Percentiles rank a stretch among this genome's conserved stretches.
Evolutionary conservation across 2,888 invertebrate species (phyloP).

Genomic region (Hyposoter dolosus): DNA sequence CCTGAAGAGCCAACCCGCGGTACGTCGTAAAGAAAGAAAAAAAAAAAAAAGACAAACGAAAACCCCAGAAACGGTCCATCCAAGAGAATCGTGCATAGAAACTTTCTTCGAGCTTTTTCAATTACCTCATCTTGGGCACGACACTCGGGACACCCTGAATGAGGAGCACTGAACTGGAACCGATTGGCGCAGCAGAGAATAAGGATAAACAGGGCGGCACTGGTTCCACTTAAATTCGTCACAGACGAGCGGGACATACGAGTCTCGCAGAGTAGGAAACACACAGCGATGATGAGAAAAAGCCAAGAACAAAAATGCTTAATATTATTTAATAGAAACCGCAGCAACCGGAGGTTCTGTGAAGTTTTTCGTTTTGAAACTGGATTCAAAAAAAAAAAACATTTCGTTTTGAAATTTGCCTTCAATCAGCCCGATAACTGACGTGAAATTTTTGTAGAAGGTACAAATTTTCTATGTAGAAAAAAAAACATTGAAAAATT

Average conservation of each 20-base stretch:
- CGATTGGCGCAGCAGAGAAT: background rate
- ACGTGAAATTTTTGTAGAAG: too few species aligned
- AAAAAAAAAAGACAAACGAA: too few species aligned
- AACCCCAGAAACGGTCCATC: too few species aligned
- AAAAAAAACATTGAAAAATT: background rate
- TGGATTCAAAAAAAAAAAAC: too few species aligned
- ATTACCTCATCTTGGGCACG: background rate
- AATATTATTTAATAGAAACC: background rate
- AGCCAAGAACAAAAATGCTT: background rate
- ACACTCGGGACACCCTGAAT: background rate
- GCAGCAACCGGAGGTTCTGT: too few species aligned
- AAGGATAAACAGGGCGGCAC: background rate
- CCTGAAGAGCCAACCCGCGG: background rate
- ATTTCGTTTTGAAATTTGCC: too few species aligned
- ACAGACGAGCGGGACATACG: background rate
- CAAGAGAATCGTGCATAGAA: too few species aligned
- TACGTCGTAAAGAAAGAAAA: background rate
- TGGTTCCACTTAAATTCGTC: constrained; percentile 1
- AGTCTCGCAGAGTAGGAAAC: background rate
- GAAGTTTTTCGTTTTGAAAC: too few species aligned
- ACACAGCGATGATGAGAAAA: background rate
- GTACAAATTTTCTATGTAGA: background rate
- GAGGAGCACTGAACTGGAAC: constrained; percentile 3
- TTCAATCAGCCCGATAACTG: too few species aligned
- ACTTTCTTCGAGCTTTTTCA: background rate